Base-by-base conservation (phyloP, 1,140 invertebrate species). In the Danaus plexippus region DNA sequence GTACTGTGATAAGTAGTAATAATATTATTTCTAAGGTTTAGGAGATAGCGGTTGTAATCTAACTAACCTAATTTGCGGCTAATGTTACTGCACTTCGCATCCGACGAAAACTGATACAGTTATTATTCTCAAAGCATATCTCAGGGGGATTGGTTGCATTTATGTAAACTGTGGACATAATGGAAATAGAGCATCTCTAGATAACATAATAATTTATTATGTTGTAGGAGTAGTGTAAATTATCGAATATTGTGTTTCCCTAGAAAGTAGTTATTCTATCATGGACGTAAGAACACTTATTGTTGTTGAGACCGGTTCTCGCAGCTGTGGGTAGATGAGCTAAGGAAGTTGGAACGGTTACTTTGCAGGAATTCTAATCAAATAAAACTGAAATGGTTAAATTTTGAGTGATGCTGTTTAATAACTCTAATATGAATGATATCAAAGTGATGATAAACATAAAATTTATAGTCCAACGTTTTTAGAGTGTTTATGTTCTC, bases 21-120 rank as follows among this genome's bases (percentile, higher is more conserved):
- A 60, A 45, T 48, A 62, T 68, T 60, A 65, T 55, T 47, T 50
- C 43, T 47, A 61, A 52, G 63, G 67, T 67, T 70, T 69, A 64
- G 54, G 45, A 77, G 68, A 77, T 78, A 73, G 69, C 69, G 67
- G 65, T 67, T 73, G 61, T 71, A 77, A 74, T 73, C 65, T 77
- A 72, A 69, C 67, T 75, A 80, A 79, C 71, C 74, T 67, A 80
- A 79, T 80, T 81, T 75, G 61, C 57, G 59, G 54, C 57, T 69
- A 68, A 69, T 73, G 64, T 74, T 70, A 64, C 66, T 73, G 66
- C 61, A 71, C 63, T 71, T 62, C 53, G 50, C 59, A 56, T 54
- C 59, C 67, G 66, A 73, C 67, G 69, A 71, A 61, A 54, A 67
- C 59, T 68, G 71, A 73, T 79, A 76, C 66, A 57, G 51, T 61